Conservation (phyloP, 2,888 invertebrate species). For the Lamellibrachia columna region DNA sequence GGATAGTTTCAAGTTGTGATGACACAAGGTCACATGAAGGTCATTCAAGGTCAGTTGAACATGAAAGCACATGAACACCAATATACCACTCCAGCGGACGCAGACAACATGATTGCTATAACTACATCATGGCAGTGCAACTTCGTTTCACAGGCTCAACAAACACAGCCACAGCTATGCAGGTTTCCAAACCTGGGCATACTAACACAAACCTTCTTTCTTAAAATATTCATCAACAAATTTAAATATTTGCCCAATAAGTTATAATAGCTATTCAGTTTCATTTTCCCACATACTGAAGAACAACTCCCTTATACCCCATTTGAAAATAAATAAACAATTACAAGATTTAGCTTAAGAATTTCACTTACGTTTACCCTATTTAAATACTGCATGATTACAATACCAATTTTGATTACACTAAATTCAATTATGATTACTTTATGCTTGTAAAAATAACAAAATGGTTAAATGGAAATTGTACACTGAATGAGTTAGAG, state of each 20-base stretch:
- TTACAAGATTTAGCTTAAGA: not conserved
- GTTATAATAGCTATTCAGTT: not conserved
- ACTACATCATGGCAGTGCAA: not conserved
- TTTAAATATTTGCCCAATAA: not conserved
- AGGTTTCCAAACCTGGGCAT: not conserved
- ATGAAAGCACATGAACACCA: conserved; percentile 16
- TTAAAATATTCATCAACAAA: not conserved
- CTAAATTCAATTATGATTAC: conserved; percentile 20
- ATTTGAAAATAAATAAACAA: not conserved
- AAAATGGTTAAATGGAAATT: not conserved
- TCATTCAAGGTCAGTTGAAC: not conserved
- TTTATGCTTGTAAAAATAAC: not conserved
- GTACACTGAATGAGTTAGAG: not conserved
- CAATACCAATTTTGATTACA: not conserved
- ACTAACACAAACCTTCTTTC: not conserved
- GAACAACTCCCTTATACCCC: not conserved
- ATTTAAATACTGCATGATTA: not conserved
- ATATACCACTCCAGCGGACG: not conserved
- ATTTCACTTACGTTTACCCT: not conserved
- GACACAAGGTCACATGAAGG: not conserved
- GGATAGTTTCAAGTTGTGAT: not conserved
- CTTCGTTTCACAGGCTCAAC: not conserved
- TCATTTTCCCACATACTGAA: not conserved
- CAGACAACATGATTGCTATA: conserved; percentile 2
- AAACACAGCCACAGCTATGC: not conserved